Conservation (phyloP, 2,113 vertebrate species). For the Corapipo altera region DNA sequence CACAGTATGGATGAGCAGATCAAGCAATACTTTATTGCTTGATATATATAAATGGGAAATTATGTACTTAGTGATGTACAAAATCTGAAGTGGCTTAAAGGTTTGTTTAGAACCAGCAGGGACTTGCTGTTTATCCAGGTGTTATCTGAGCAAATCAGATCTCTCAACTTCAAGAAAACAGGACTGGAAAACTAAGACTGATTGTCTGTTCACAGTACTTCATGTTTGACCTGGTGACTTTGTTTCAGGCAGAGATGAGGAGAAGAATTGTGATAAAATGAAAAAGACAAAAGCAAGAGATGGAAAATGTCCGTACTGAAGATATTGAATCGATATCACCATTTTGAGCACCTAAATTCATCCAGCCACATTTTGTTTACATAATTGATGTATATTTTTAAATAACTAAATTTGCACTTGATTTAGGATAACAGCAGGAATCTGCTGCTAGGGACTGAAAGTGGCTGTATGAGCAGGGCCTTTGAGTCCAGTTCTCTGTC, state of each 20-base stretch:
- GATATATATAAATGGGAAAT: neutral
- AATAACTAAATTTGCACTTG: neutral
- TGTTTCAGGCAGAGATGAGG: neutral
- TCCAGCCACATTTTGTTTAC: neutral
- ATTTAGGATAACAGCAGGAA: neutral
- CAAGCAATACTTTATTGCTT: neutral
- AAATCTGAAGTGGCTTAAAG: neutral
- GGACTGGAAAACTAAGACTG: neutral
- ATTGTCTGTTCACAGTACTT: neutral
- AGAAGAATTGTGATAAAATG: neutral
- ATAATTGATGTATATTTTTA: neutral
- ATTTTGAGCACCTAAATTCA: neutral
- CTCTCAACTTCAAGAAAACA: neutral
- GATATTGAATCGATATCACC: neutral
- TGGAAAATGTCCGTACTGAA: neutral
- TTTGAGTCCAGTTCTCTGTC: neutral
- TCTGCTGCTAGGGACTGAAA: neutral
- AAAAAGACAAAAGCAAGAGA: neutral
- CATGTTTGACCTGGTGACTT: fast-evolving
- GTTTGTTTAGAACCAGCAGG: neutral
- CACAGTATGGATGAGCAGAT: neutral
- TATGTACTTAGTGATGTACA: neutral
- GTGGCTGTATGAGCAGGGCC: neutral
- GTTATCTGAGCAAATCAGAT: neutral
- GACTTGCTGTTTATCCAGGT: neutral